Conservation (phyloP, 2,797 vertebrate species). For the Momotus momota region DNA sequence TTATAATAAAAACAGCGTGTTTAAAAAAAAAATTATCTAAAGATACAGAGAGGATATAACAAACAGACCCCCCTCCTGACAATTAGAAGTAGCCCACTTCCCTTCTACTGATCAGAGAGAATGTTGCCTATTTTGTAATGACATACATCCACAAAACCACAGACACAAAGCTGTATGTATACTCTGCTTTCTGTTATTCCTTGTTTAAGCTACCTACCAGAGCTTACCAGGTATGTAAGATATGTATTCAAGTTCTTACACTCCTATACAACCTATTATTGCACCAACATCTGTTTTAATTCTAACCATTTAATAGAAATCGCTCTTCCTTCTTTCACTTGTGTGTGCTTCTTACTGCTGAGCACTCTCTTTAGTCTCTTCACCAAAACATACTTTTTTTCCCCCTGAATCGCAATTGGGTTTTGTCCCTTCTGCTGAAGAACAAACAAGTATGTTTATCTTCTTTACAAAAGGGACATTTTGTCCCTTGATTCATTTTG, state of each 20-base stretch:
- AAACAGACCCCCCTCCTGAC: neutral
- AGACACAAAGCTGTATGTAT: fast-evolving
- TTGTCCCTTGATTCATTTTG: neutral
- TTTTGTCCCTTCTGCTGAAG: neutral
- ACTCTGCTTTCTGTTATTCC: neutral
- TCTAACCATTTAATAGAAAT: neutral
- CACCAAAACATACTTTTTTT: neutral
- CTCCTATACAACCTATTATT: neutral
- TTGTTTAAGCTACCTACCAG: neutral
- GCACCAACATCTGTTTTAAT: constrained; percentile 10
- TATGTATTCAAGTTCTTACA: neutral
- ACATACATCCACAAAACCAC: neutral
- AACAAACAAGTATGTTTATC: neutral
- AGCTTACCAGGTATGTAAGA: neutral
- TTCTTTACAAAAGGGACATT: neutral
- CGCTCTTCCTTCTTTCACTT: neutral
- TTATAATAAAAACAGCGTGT: neutral
- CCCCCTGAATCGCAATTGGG: neutral
- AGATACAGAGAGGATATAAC: neutral
- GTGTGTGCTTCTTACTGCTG: neutral
- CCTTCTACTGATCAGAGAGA: neutral
- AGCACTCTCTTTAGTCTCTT: neutral
- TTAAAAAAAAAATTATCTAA: neutral
- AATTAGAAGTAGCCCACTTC: neutral
- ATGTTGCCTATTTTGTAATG: neutral